Evolutionary conservation across 2,888 invertebrate genomes (phyloP).

Genomic region (Drosophila anomelani): DNA sequence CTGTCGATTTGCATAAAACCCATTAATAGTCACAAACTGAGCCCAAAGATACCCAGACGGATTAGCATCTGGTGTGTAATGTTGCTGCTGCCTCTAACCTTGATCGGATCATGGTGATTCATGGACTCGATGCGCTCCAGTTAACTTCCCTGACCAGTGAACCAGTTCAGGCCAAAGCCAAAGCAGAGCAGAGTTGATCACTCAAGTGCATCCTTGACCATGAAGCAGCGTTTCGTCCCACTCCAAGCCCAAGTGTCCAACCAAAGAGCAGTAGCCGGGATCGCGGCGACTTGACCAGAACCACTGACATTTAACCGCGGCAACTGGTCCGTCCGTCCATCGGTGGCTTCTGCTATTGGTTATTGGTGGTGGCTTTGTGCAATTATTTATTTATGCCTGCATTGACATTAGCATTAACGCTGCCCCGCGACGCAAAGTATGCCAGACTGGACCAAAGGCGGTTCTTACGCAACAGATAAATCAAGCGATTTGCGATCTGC

Average conservation of each 20-base stretch:
- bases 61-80: slow-evolving; percentile 41
- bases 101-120: slow-evolving; percentile 17
- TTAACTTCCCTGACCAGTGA: slow-evolving; percentile 40
- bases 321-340: slow-evolving; percentile 63
- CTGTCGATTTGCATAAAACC: slow-evolving; percentile 63
- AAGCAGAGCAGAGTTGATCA: slow-evolving; percentile 26
- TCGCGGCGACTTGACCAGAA: slow-evolving; percentile 66
- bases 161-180: slow-evolving; percentile 33
- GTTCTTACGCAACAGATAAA: slow-evolving; percentile 44
- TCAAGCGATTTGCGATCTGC: slow-evolving; percentile 22
- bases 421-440: slow-evolving; percentile 61
- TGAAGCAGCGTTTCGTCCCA: slow-evolving; percentile 42
- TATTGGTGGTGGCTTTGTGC: slow-evolving; percentile 51
- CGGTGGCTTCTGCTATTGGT: slow-evolving; percentile 33
- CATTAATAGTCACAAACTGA: slow-evolving; percentile 34
- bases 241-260: slow-evolving; percentile 2
- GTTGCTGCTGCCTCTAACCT: slow-evolving; percentile 4
- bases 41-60: slow-evolving; percentile 66
- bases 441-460: slow-evolving; percentile 41
- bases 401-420: slow-evolving; percentile 82
- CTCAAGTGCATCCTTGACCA: slow-evolving; percentile 71
- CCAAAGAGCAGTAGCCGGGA: slow-evolving; percentile 45
- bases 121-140: slow-evolving; percentile 29
- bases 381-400: slow-evolving; percentile 82
- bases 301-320: slow-evolving; percentile 72